Conservation (phyloP, 1,140 invertebrate genomes). For the Leptinotarsa lineolata region DNA sequence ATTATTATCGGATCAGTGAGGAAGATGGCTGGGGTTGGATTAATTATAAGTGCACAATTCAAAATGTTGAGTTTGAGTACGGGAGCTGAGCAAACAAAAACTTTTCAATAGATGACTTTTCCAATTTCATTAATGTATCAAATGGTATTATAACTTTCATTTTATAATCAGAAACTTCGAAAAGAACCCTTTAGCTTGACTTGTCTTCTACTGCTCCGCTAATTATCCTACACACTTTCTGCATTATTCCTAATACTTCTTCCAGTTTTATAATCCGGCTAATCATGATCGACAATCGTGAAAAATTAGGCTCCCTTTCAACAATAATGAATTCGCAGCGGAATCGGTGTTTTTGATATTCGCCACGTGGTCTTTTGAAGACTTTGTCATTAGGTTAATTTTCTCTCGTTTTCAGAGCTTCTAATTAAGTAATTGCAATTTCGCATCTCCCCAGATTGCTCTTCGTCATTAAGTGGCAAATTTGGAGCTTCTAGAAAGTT, state of each 20-base stretch:
- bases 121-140: slow-evolving; percentile 6
- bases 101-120: slow-evolving; percentile 3
- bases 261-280: background rate
- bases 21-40: background rate
- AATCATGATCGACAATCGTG: slow-evolving; percentile 5
- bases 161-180: background rate
- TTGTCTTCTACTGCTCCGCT: background rate
- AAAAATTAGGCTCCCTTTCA: slow-evolving; percentile 8
- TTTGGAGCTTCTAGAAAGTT: slow-evolving; percentile 23
- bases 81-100: background rate
- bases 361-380: slow-evolving; percentile 25
- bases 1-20: background rate
- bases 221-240: background rate
- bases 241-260: slow-evolving; percentile 1
- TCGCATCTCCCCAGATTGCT: slow-evolving; percentile 15
- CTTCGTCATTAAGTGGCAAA: slow-evolving; percentile 12
- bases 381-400: slow-evolving; percentile 6
- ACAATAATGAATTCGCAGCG: background rate
- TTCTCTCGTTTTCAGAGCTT: background rate
- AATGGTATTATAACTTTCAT: background rate
- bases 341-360: slow-evolving; percentile 17
- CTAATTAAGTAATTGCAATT: background rate
- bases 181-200: background rate
- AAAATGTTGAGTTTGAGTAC: background rate
- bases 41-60: background rate